Evolutionary conservation across 2,113 vertebrate species (phyloP).

Genomic region (mouse (Mus musculus)): DNA sequence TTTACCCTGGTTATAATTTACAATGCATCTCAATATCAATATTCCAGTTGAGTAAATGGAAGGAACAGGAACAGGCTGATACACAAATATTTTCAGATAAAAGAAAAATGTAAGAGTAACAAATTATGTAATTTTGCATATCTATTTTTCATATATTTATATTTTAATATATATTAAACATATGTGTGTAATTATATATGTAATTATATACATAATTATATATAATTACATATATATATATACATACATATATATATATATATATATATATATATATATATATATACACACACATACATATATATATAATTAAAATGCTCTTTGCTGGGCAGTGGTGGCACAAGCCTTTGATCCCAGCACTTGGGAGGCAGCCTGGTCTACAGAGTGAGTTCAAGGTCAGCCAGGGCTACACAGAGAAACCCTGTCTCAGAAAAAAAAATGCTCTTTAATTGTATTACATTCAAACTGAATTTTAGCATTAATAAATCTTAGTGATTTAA

Average conservation of each 20-base stretch:
- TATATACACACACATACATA: no score
- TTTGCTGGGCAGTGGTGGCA: neutral
- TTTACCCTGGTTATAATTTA: neutral
- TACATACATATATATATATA: no score
- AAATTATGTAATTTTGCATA: neutral
- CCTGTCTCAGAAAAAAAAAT: neutral
- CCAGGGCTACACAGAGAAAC: no score
- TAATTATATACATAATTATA: no score
- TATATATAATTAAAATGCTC: neutral
- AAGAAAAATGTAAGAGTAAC: neutral
- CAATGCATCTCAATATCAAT: neutral
- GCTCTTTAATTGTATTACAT: neutral
- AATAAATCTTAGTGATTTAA: slow-evolving; percentile 42
- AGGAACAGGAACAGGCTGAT: rapidly evolving
- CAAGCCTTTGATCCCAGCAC: no score
- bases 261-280: neutral
- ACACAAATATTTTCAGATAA: neutral
- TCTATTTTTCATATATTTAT: neutral
- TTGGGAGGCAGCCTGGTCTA: no score
- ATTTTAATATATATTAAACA: no score
- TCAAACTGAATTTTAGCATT: neutral
- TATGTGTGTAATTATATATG: no score
- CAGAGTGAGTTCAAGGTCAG: no score
- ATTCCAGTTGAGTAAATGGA: neutral
- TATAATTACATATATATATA: no score